A percentile compares a stretch with the other conserved stretches of the same genome.
Evolutionary conservation across 2,888 invertebrate genomes (phyloP).

Genomic region (Argyresthia goedartella): DNA sequence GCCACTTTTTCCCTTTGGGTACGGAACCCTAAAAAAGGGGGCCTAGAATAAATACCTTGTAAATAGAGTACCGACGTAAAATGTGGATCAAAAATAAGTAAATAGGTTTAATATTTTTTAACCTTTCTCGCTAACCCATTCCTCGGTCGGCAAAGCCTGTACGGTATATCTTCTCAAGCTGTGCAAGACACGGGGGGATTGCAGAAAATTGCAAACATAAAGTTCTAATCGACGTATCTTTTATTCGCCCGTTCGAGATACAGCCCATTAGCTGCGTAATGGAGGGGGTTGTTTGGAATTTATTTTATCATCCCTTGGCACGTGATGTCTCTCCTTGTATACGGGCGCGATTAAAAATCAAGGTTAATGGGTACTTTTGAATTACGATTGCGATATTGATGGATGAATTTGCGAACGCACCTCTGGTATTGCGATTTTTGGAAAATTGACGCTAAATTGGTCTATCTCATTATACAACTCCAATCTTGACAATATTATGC

Average conservation of each 20-base stretch:
- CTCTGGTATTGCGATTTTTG: no score
- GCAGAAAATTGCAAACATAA: slow-evolving; percentile 67
- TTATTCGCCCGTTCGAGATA: slow-evolving; percentile 64
- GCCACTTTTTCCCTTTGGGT: no score
- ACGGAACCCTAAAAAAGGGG: no score
- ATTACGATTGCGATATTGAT: no score
- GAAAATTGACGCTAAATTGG: no score
- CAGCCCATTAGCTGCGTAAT: slow-evolving; percentile 68
- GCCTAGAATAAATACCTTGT: no score
- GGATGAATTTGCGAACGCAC: no score
- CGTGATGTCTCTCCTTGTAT: slow-evolving; percentile 56
- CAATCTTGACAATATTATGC: no score
- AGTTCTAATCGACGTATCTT: slow-evolving; percentile 70
- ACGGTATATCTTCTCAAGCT: slow-evolving; percentile 28
- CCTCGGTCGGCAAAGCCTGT: slow-evolving; percentile 16
- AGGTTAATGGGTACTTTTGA: slow-evolving; percentile 4
- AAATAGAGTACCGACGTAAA: no score
- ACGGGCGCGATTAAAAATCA: slow-evolving; percentile 18
- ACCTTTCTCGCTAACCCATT: not conserved
- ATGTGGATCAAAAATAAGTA: no score
- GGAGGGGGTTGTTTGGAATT: slow-evolving; percentile 58
- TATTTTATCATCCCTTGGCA: slow-evolving; percentile 68
- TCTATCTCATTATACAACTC: no score
- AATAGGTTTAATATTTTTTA: no score
- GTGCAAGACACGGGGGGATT: slow-evolving; percentile 32